These are phyloP conservation scores for Enteromius unitaeniatus DNA, from an alignment of 2,797 vertebrate species.

Conservation along the genomic window DNA sequence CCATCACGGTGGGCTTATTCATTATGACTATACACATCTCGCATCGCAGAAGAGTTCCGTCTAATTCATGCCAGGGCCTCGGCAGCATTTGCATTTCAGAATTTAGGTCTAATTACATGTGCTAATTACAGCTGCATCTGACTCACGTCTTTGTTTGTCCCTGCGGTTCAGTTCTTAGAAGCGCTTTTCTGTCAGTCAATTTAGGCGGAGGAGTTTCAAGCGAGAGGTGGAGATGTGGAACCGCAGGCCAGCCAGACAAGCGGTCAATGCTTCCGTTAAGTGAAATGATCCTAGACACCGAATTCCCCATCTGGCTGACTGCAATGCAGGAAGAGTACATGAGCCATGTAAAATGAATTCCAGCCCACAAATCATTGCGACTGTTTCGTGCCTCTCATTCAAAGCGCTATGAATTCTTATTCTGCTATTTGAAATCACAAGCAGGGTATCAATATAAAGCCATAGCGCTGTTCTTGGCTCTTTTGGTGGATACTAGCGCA, in stretches of 20 bases:
- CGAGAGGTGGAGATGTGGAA: not conserved
- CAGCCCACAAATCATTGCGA: slow-evolving; percentile 16
- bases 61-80: slow-evolving; percentile 18
- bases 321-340: slow-evolving; percentile 24
- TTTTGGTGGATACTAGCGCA: not conserved
- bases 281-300: slow-evolving; percentile 31
- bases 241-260: not conserved
- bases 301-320: slow-evolving; percentile 19
- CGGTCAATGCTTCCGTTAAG: slow-evolving; percentile 28
- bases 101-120: slow-evolving; percentile 40
- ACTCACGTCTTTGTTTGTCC: slow-evolving; percentile 43
- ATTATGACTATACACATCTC: not conserved
- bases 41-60: not conserved
- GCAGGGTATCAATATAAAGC: slow-evolving; percentile 10
- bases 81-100: slow-evolving; percentile 43
- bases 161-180: slow-evolving; percentile 29
- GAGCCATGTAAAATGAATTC: slow-evolving; percentile 27
- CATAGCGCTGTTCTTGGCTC: not conserved
- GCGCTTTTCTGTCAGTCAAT: slow-evolving; percentile 30
- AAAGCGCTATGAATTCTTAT: slow-evolving; percentile 4
- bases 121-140: slow-evolving; percentile 40
- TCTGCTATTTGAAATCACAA: slow-evolving; percentile 21
- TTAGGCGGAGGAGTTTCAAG: not conserved
- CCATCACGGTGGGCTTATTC: slow-evolving; percentile 25
- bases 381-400: slow-evolving; percentile 14